Percentiles rank a stretch among this genome's conserved stretches.
These are phyloP conservation scores for Eumaeus atala DNA, from an alignment of 1,140 invertebrate species.

Conservation along the genomic window DNA sequence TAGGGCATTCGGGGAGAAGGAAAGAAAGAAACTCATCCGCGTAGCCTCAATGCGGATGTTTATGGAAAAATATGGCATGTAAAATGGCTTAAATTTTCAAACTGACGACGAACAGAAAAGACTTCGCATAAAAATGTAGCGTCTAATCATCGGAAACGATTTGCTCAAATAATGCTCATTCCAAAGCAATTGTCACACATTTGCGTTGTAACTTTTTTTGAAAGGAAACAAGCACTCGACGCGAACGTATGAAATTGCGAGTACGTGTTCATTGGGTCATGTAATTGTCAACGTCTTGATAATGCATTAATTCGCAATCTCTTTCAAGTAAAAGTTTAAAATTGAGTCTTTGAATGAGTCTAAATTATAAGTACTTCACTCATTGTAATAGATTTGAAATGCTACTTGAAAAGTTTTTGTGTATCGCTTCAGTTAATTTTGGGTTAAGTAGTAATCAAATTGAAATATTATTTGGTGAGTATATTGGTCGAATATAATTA, in stretches of 20 bases:
- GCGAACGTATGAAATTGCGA: conserved; percentile 13
- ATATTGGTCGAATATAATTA: too few relatives aligned
- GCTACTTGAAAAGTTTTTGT: neutral
- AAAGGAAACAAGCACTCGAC: neutral
- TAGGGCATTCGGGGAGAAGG: too few relatives aligned
- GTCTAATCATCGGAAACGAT: conserved; percentile 1
- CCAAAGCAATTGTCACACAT: conserved; percentile 2
- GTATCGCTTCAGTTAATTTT: too few relatives aligned
- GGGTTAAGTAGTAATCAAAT: neutral
- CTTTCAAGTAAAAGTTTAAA: conserved; percentile 16
- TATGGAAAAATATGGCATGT: too few relatives aligned
- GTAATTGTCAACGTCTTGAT: conserved; percentile 18
- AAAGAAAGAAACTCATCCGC: too few relatives aligned
- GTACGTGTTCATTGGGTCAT: conserved; percentile 13
- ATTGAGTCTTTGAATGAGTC: conserved; percentile 16
- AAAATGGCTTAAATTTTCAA: too few relatives aligned
- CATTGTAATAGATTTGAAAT: conserved; percentile 12
- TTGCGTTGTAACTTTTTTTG: neutral
- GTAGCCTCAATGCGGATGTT: too few relatives aligned
- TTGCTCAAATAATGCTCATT: conserved; percentile 6
- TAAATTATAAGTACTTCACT: neutral
- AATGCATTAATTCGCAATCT: conserved; percentile 16
- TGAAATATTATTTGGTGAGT: neutral
- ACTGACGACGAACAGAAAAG: too few relatives aligned
- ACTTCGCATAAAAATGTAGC: neutral